Percentiles rank a stretch among this genome's conserved stretches.
Conservation (phyloP, 2,113 vertebrate genomes). For the Morone chrysops region DNA sequence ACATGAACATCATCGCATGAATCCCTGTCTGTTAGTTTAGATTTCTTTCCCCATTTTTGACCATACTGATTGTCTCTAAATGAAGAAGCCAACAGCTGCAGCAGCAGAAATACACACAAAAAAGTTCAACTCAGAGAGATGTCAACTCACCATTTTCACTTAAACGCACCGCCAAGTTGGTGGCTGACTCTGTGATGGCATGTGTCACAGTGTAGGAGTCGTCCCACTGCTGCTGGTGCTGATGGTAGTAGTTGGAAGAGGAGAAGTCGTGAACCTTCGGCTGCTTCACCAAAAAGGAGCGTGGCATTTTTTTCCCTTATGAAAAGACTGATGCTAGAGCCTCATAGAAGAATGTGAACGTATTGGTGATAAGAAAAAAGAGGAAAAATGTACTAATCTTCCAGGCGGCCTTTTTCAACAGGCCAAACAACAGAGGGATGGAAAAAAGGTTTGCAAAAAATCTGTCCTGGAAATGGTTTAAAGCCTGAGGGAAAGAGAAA, state of each 20-base stretch:
- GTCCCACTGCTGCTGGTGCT: constrained; percentile 63
- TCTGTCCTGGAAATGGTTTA: constrained; percentile 21
- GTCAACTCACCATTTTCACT: constrained; percentile 75
- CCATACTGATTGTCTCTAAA: background rate
- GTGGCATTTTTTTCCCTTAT: constrained; percentile 70
- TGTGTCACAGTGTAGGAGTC: constrained; percentile 67
- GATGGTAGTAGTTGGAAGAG: constrained; percentile 64
- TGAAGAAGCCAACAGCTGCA: background rate
- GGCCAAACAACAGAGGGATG: constrained; percentile 24
- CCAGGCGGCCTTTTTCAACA: constrained; percentile 28
- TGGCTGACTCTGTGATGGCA: constrained; percentile 75
- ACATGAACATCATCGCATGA: background rate
- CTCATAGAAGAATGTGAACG: constrained; percentile 50
- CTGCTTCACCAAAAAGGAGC: constrained; percentile 80
- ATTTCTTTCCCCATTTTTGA: background rate
- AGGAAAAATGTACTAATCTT: constrained; percentile 13
- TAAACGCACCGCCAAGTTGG: constrained; percentile 68
- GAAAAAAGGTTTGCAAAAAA: background rate
- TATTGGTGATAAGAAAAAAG: background rate
- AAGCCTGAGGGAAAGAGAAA: constrained; percentile 19
- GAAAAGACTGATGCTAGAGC: constrained; percentile 33
- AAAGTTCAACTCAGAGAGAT: constrained; percentile 24
- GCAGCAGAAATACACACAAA: background rate
- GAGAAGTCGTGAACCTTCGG: constrained; percentile 74
- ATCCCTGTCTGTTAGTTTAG: constrained; percentile 9